Evolutionary conservation across 1,140 invertebrate genomes (phyloP).

Genomic region (Stegodyphus dumicola): DNA sequence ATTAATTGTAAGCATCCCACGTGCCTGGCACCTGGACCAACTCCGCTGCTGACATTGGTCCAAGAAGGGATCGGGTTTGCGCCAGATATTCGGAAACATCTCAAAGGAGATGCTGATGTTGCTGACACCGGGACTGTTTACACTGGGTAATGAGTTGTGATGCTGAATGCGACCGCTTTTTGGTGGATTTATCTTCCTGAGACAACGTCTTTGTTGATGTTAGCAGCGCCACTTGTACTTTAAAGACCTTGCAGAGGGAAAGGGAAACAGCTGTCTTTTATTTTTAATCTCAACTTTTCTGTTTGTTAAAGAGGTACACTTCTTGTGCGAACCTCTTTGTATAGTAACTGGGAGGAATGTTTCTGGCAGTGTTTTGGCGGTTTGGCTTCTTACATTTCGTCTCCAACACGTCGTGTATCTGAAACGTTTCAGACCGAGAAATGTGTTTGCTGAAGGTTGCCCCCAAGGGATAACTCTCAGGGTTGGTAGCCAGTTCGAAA

Average conservation of each 20-base stretch:
- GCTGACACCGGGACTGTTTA: conserved; percentile 57
- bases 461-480: too few relatives aligned
- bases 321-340: conserved; percentile 3
- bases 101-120: conserved; percentile 21
- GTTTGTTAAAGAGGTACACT: background rate
- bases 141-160: conserved; percentile 54
- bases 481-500: too few relatives aligned
- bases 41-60: conserved; percentile 30
- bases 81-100: conserved; percentile 15
- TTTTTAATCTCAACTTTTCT: background rate
- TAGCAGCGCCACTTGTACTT: conserved; percentile 19
- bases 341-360: background rate
- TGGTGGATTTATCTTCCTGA: conserved; percentile 1
- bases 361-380: conserved; percentile 10
- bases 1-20: background rate
- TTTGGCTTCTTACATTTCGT: too few relatives aligned
- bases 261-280: conserved; percentile 31
- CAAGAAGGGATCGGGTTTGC: conserved; percentile 43
- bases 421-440: too few relatives aligned
- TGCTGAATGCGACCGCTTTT: background rate
- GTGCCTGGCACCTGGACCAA: background rate
- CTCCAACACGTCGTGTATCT: too few relatives aligned
- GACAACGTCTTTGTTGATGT: conserved; percentile 31
- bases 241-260: conserved; percentile 16
- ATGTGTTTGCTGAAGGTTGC: too few relatives aligned